Conservation (phyloP, 2,113 vertebrate species). For the Bos indicus region DNA sequence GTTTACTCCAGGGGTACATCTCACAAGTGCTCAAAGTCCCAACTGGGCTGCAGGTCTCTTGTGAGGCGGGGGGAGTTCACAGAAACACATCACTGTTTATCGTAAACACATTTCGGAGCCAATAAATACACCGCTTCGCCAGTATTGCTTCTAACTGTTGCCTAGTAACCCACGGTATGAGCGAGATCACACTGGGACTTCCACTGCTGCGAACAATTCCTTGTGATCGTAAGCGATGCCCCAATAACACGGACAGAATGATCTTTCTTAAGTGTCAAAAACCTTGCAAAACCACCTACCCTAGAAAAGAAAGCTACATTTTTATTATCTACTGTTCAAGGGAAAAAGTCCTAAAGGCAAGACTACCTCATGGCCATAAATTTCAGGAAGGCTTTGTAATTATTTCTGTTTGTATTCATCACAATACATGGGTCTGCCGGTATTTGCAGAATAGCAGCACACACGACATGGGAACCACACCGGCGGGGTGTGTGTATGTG, state of each 20-base stretch:
- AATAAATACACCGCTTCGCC: neutral
- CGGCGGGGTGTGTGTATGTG: fast-evolving
- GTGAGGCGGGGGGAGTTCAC: neutral
- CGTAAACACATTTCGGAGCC: neutral
- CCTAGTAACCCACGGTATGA: neutral
- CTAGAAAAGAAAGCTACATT: neutral
- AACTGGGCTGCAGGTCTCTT: neutral
- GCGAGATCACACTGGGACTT: neutral
- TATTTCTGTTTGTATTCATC: neutral
- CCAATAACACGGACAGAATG: fast-evolving
- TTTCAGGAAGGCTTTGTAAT: neutral
- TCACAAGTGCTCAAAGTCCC: neutral
- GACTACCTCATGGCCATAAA: neutral
- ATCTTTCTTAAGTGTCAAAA: neutral
- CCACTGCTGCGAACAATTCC: fast-evolving
- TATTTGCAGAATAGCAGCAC: neutral
- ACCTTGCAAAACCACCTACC: neutral
- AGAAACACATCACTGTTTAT: neutral
- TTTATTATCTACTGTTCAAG: neutral
- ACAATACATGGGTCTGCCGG: fast-evolving
- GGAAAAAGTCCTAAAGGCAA: neutral
- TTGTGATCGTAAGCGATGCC: fast-evolving
- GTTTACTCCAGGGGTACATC: neutral
- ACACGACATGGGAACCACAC: neutral
- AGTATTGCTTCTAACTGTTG: neutral